Evolutionary conservation across 2,888 invertebrate genomes (phyloP).

Genomic region (Parascotia fuliginaria): DNA sequence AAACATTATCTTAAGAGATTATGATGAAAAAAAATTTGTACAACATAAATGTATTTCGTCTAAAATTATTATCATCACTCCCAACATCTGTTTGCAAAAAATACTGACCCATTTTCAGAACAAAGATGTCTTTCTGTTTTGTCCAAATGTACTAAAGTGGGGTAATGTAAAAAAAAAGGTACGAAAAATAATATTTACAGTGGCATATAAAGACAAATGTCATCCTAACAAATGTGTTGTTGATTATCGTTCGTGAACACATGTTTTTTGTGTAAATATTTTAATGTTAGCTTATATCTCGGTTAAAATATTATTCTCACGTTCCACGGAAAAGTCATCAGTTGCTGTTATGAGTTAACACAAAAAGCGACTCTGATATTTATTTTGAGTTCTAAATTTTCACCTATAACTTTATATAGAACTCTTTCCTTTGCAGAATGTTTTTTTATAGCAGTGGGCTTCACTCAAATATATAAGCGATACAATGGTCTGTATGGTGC

Average conservation of each 20-base stretch:
- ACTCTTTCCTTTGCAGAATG: no score
- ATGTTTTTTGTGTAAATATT: conserved; percentile 1
- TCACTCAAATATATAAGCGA: no score
- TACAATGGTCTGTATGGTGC: no score
- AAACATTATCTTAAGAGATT: conserved; percentile 3
- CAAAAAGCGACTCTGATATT: no score
- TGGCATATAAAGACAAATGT: no score
- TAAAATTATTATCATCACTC: conserved; percentile 12
- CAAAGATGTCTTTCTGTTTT: conserved; percentile 17
- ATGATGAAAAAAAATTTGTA: conserved; percentile 2
- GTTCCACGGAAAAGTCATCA: not conserved
- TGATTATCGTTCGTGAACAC: conserved; percentile 22
- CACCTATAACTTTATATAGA: no score
- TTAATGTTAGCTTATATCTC: not conserved
- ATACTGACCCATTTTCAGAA: conserved; percentile 25
- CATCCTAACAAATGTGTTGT: no score
- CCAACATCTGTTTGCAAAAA: conserved; percentile 17
- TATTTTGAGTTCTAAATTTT: no score
- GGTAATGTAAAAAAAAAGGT: conserved; percentile 22
- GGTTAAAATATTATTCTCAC: not conserved
- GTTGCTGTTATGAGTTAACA: no score
- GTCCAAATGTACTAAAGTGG: conserved; percentile 25
- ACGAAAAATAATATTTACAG: conserved; percentile 14
- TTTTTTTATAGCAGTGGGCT: no score
- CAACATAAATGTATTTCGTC: conserved; percentile 8